phyloP scores from a whole-genome alignment of 2,888 invertebrate species.

The Agrilus biguttatus region DNA sequence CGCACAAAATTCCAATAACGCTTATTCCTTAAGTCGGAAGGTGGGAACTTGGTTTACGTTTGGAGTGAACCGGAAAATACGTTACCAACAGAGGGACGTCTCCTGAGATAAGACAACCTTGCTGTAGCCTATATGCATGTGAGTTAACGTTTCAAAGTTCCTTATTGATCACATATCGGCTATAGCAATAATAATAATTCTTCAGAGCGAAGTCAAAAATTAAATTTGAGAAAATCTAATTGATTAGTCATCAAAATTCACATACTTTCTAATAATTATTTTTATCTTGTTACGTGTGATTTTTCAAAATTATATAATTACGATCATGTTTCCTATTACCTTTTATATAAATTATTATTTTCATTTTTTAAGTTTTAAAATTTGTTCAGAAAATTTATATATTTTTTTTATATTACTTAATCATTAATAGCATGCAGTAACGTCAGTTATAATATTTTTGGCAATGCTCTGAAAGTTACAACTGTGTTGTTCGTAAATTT shows the following conservation, averaged over 20 bases:
- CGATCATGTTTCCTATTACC: no score
- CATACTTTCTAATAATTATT: slow-evolving; percentile 4
- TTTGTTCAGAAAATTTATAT: no score
- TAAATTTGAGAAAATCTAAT: slow-evolving; percentile 2
- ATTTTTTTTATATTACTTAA: no score
- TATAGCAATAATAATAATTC: slow-evolving; percentile 5
- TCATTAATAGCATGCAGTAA: no score
- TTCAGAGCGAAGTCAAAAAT: slow-evolving; percentile 10
- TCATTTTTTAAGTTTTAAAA: no score
- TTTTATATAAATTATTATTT: no score
- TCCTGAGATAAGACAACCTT: slow-evolving; percentile 39
- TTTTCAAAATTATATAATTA: no score
- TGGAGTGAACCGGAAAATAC: slow-evolving; percentile 37
- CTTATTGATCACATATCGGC: slow-evolving; percentile 4
- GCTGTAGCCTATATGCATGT: slow-evolving; percentile 20
- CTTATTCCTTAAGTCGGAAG: slow-evolving; percentile 37
- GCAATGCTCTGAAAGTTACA: not conserved
- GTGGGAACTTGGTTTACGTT: slow-evolving; percentile 45
- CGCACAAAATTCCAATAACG: slow-evolving; percentile 20
- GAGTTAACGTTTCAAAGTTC: no score
- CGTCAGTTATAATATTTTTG: no score
- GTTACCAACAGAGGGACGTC: slow-evolving; percentile 30
- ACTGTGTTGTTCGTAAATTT: slow-evolving; percentile 2
- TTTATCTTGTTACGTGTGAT: not conserved
- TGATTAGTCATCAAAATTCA: slow-evolving; percentile 9